A percentile compares a stretch with the other conserved stretches of the same genome.
phyloP scores from a whole-genome alignment of 2,113 vertebrate species.

The Sarotherodon lohbergeri region DNA sequence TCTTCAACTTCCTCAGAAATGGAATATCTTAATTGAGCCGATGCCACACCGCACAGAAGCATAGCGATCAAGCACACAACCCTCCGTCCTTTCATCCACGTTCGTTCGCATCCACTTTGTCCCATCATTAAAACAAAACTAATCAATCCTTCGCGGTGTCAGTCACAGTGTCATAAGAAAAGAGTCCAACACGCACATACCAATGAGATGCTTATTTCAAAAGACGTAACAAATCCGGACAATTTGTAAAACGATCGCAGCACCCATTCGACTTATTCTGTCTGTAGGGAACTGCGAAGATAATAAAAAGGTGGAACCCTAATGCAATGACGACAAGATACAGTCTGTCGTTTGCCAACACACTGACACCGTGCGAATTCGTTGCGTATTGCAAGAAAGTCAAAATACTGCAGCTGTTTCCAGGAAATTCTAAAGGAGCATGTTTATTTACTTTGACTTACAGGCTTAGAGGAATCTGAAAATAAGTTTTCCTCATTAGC shows the following conservation, averaged over 20 bases:
- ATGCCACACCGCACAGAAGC: constrained; percentile 24
- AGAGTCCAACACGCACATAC: neutral
- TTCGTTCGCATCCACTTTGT: constrained; percentile 26
- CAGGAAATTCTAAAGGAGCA: fast-evolving
- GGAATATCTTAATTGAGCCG: constrained; percentile 65
- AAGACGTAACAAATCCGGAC: fast-evolving
- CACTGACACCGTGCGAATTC: constrained; percentile 51
- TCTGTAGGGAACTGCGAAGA: fast-evolving
- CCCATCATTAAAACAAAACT: constrained; percentile 36
- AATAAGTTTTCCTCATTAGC: fast-evolving
- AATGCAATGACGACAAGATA: neutral
- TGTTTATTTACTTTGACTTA: neutral
- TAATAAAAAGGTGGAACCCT: neutral
- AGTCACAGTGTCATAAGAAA: neutral
- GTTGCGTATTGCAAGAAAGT: neutral
- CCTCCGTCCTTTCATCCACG: neutral
- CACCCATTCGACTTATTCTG: fast-evolving
- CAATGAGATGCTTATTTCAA: neutral
- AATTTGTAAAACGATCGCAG: fast-evolving
- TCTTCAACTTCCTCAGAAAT: constrained; percentile 56
- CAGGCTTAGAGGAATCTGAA: neutral
- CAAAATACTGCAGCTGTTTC: fast-evolving
- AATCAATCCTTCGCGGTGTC: fast-evolving
- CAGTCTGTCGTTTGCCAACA: neutral
- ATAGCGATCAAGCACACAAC: neutral